Base-by-base conservation (phyloP, 2,113 vertebrate species). In the Noturus placidus region DNA sequence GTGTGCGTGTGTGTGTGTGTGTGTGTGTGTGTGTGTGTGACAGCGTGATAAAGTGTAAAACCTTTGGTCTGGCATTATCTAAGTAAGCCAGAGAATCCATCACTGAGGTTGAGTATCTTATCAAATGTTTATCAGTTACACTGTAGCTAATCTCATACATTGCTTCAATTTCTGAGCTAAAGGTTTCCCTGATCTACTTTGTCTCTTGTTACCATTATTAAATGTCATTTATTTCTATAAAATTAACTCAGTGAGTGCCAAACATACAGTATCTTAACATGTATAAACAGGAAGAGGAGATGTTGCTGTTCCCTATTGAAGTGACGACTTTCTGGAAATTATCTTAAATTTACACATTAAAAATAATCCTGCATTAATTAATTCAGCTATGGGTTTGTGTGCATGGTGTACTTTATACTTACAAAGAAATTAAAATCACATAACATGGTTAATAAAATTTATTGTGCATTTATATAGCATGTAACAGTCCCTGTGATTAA, bases 21-120 rank as follows among this genome's bases (percentile, higher is more conserved):
- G n/a, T n/a, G n/a, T 46, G 42, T 7, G 42, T 46, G 42, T 46
- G 42, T 46, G 42, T 6, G 42, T 6, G 42, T 6, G 78, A 59
- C 9, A 38, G 56, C 1, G 8, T 67, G 74, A 86, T 86, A 86
- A 78, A 63, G 3, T 19, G 22, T 67, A n/a, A 79, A 86, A 79
- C 85, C 85, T 86, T 86, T 86, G 74, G 42, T 20, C 76, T 79
- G 46, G n/a, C 8, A 50, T 80, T 80, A 86, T 86, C 85, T 85
- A 69, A 59, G 69, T 76, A 74, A n/a, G 56, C 15, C 25, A 61
- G 15, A 46, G 70, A 50, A 61, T 25, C 72, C 69, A 59, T 61
- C 35, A 5, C 22, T 85, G 54, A 76, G 25, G 7, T 30, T 22
- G 8, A 61, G 57, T 85, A 59, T 76, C 15, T 76, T 61, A 85